Conservation (phyloP, 2,888 invertebrate genomes). For the Eupithecia subumbrata region DNA sequence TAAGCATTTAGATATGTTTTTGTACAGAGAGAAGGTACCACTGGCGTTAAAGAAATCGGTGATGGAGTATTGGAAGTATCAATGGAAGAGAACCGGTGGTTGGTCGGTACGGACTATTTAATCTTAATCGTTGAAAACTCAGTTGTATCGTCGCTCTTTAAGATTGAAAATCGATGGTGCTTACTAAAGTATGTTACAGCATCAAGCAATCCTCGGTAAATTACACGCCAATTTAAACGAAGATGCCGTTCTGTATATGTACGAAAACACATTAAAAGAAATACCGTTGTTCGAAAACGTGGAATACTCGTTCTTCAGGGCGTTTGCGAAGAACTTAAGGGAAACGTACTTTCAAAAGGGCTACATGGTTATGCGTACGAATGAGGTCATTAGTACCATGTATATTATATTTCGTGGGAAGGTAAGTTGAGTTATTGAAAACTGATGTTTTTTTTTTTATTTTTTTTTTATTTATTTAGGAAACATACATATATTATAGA, state of each 20-base stretch:
- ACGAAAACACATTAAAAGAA: conserved; percentile 79
- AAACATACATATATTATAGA: no score
- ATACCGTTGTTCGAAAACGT: conserved; percentile 82
- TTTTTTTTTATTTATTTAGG: no score
- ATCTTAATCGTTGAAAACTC: not conserved
- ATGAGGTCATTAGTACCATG: conserved; percentile 74
- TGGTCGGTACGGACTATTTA: conserved; percentile 69
- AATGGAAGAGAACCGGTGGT: conserved; percentile 80
- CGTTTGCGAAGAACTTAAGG: conserved; percentile 77
- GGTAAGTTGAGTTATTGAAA: conserved; percentile 51
- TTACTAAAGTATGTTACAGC: conserved; percentile 51
- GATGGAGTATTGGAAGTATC: conserved; percentile 78
- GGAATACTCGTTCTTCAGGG: conserved; percentile 81
- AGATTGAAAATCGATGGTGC: not conserved
- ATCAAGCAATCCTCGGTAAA: conserved; percentile 77
- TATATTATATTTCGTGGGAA: conserved; percentile 80
- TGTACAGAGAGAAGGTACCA: conserved; percentile 73
- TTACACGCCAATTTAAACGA: conserved; percentile 81
- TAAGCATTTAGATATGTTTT: conserved; percentile 74
- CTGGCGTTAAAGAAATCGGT: conserved; percentile 65
- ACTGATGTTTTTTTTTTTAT: not conserved
- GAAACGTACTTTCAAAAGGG: conserved; percentile 78
- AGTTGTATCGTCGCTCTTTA: not conserved
- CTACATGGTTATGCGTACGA: conserved; percentile 72
- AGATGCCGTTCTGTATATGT: conserved; percentile 81